Conservation (phyloP, 2,888 invertebrate genomes). For the Phrixothrix hirtus region DNA sequence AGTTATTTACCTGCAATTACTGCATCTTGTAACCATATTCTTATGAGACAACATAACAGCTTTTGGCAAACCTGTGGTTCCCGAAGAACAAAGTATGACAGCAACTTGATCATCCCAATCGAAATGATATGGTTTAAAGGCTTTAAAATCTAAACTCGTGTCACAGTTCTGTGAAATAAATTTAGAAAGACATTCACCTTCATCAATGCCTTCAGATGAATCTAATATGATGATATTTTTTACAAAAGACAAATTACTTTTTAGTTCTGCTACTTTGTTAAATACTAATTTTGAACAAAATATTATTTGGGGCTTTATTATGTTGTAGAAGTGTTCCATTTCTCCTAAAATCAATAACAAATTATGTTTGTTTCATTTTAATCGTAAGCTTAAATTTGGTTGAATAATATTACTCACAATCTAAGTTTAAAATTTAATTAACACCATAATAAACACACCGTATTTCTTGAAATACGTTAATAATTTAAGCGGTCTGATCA, state of each 20-base stretch:
- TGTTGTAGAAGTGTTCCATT: constrained; percentile 60
- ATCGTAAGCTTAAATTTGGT: too few relatives aligned
- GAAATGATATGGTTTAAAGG: constrained; percentile 19
- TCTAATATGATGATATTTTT: constrained; percentile 63
- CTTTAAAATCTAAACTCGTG: constrained; percentile 4
- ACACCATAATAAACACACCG: too few relatives aligned
- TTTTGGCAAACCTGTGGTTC: constrained; percentile 71
- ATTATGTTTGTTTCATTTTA: too few relatives aligned
- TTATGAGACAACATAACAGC: constrained; percentile 66
- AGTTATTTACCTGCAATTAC: too few relatives aligned
- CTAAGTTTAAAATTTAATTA: too few relatives aligned
- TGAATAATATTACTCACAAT: too few relatives aligned
- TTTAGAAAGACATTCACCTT: constrained; percentile 53
- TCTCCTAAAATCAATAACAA: constrained; percentile 34
- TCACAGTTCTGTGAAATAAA: constrained; percentile 51
- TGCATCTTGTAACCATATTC: too few relatives aligned
- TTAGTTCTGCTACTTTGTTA: constrained; percentile 60
- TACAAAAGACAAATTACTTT: constrained; percentile 44
- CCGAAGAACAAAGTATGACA: constrained; percentile 64
- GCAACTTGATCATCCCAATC: constrained; percentile 37
- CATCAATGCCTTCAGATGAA: constrained; percentile 50
- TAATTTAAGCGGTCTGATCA: too few relatives aligned
- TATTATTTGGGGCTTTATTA: constrained; percentile 68
- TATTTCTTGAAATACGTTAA: too few relatives aligned
- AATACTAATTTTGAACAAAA: constrained; percentile 64